Percentiles rank a stretch among this genome's conserved stretches.
Conservation (phyloP, 30 jellyfish, hydroid and myxozoan genomes). For the Phacellophora camtschatica region DNA sequence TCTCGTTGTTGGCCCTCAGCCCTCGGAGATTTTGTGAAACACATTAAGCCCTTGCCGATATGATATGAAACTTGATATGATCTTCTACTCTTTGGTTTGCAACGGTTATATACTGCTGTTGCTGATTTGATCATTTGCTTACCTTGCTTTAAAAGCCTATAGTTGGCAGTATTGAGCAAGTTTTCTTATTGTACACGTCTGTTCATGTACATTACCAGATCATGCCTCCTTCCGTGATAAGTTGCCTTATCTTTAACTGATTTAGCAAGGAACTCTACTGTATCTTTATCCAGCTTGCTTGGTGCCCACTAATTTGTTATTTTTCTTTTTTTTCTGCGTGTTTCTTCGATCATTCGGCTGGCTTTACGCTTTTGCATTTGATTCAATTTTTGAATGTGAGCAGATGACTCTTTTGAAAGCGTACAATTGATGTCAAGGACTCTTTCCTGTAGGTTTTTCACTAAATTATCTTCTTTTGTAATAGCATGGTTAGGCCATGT, state of each 20-base stretch:
- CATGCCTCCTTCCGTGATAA: constrained; percentile 25
- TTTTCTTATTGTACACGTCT: neutral
- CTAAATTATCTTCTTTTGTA: neutral
- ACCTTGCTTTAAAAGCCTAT: neutral
- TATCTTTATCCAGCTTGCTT: neutral
- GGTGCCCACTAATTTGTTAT: neutral
- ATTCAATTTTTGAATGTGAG: neutral
- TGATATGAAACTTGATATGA: neutral
- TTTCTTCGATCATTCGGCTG: neutral
- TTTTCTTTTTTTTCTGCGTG: neutral
- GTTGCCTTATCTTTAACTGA: constrained; percentile 7
- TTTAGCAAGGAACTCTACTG: neutral
- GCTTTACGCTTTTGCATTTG: neutral
- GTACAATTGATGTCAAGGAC: neutral
- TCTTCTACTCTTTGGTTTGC: neutral
- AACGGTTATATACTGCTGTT: constrained; percentile 2
- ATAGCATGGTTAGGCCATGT: neutral
- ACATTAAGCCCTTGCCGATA: constrained; percentile 6
- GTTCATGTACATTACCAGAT: constrained; percentile 16
- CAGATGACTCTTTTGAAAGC: neutral
- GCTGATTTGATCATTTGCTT: neutral
- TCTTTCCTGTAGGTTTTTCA: neutral
- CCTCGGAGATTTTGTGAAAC: constrained; percentile 5
- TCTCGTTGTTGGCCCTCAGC: constrained; percentile 11
- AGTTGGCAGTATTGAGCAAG: constrained; percentile 7